Evolutionary conservation across 2,888 invertebrate genomes (phyloP).

Genomic region (Hemicrepidius hirtus): DNA sequence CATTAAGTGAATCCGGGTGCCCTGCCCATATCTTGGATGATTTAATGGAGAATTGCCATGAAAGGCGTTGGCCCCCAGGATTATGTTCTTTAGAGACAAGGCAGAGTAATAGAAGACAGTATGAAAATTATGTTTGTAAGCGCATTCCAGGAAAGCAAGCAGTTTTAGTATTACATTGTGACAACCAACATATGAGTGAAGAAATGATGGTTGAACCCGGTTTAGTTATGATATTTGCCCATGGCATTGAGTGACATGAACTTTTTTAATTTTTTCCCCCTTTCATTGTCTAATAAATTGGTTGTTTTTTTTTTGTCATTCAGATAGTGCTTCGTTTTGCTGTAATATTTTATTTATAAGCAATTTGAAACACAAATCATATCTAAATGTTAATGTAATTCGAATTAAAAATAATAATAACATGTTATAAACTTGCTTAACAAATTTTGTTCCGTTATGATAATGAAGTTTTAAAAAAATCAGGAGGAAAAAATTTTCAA

Average conservation of each 20-base stretch:
- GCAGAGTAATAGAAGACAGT: conserved; percentile 93
- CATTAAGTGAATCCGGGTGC: conserved; percentile 94
- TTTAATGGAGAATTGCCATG: conserved; percentile 98
- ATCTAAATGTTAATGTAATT: conserved; percentile 15
- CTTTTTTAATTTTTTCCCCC: not conserved
- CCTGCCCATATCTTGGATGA: conserved; percentile 95
- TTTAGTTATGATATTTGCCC: conserved; percentile 98
- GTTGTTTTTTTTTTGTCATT: not conserved
- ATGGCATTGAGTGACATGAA: conserved; percentile 86
- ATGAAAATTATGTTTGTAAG: conserved; percentile 96
- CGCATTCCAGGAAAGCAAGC: conserved; percentile 97
- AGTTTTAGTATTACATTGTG: conserved; percentile 94
- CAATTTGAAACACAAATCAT: not conserved
- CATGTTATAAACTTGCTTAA: too few species aligned
- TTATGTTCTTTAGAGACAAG: conserved; percentile 93
- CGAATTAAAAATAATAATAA: too few species aligned
- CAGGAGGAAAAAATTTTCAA: too few species aligned
- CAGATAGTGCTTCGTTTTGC: conserved; percentile 13
- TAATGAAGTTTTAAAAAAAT: not conserved
- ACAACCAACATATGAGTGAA: conserved; percentile 95
- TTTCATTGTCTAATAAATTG: not conserved
- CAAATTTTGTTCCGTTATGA: not conserved
- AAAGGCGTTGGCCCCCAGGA: conserved; percentile 95
- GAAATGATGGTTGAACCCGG: conserved; percentile 98
- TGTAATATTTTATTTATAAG: not conserved